These are phyloP conservation scores for Plectrocnemia conspersa DNA, from an alignment of 1,140 invertebrate genomes.

Conservation along the genomic window DNA sequence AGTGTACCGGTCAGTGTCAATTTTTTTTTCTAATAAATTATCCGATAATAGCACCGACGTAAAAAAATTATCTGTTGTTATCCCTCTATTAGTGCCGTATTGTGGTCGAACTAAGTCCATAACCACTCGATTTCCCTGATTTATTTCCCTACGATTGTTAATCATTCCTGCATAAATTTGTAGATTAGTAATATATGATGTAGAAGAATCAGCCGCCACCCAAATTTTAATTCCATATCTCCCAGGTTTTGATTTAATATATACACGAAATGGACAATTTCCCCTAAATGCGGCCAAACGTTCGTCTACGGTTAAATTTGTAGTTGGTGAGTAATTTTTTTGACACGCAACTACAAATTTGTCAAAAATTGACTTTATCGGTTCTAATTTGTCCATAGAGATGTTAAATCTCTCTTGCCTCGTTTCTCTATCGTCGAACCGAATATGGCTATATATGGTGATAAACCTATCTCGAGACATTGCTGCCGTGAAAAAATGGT, in stretches of 20 bases:
- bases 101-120: conserved; percentile 10
- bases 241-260: conserved; percentile 7
- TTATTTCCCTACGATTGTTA: not conserved
- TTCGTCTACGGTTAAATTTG: conserved; percentile 5
- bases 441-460: conserved; percentile 10
- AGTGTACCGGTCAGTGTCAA: conserved; percentile 5
- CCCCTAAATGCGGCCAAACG: conserved; percentile 9
- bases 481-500: conserved; percentile 11
- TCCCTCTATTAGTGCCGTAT: conserved; percentile 5
- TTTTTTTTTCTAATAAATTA: conserved; percentile 10
- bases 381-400: conserved; percentile 9
- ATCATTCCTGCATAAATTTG: conserved; percentile 1
- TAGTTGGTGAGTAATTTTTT: not conserved
- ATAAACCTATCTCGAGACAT: conserved; percentile 17
- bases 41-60: conserved; percentile 12
- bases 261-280: no score
- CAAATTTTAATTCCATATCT: conserved; percentile 14
- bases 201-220: not conserved
- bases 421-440: conserved; percentile 13
- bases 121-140: conserved; percentile 7
- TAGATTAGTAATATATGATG: not conserved
- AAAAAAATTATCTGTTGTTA: conserved; percentile 6
- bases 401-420: conserved; percentile 1
- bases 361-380: conserved; percentile 8
- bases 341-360: conserved; percentile 10